A percentile compares a stretch with the other conserved stretches of the same genome.
phyloP scores from a whole-genome alignment of 2,888 invertebrate species.

The Apoda limacodes region DNA sequence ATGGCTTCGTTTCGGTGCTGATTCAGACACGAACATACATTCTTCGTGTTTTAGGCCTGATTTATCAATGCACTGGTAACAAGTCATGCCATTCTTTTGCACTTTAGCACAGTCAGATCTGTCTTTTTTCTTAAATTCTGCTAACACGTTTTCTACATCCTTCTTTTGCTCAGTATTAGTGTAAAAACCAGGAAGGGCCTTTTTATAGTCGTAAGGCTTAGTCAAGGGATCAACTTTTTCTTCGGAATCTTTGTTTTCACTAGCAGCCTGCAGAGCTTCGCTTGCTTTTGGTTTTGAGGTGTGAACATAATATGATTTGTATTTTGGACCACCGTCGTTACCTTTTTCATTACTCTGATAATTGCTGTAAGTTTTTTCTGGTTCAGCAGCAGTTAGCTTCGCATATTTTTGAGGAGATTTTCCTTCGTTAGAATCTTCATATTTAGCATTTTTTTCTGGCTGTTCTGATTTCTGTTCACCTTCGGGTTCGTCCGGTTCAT shows the following conservation, averaged over 20 bases:
- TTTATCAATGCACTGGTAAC: slow-evolving; percentile 78
- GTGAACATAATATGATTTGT: slow-evolving; percentile 52
- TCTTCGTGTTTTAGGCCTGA: slow-evolving; percentile 80
- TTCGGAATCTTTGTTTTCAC: slow-evolving; percentile 41
- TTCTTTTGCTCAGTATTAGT: slow-evolving; percentile 70
- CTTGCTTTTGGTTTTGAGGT: slow-evolving; percentile 46
- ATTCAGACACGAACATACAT: slow-evolving; percentile 81
- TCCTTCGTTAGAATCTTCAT: slow-evolving; percentile 34
- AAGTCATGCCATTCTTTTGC: slow-evolving; percentile 80
- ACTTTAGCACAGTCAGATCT: slow-evolving; percentile 78
- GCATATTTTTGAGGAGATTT: slow-evolving; percentile 32
- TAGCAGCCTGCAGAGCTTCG: slow-evolving; percentile 43
- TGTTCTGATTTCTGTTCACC: slow-evolving; percentile 44
- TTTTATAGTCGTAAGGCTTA: slow-evolving; percentile 57
- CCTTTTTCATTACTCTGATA: slow-evolving; percentile 34
- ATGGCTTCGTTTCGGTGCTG: slow-evolving; percentile 73
- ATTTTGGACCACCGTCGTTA: slow-evolving; percentile 39
- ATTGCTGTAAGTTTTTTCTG: slow-evolving; percentile 33
- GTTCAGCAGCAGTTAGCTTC: slow-evolving; percentile 30
- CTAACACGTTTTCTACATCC: slow-evolving; percentile 77
- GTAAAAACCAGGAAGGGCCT: slow-evolving; percentile 58
- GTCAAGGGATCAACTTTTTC: slow-evolving; percentile 37
- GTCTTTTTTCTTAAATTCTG: slow-evolving; percentile 80
- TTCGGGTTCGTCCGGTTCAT: slow-evolving; percentile 63
- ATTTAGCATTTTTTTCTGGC: slow-evolving; percentile 42